Evolutionary conservation across 1,140 invertebrate genomes (phyloP).

Genomic region (Sogatella furcifera): DNA sequence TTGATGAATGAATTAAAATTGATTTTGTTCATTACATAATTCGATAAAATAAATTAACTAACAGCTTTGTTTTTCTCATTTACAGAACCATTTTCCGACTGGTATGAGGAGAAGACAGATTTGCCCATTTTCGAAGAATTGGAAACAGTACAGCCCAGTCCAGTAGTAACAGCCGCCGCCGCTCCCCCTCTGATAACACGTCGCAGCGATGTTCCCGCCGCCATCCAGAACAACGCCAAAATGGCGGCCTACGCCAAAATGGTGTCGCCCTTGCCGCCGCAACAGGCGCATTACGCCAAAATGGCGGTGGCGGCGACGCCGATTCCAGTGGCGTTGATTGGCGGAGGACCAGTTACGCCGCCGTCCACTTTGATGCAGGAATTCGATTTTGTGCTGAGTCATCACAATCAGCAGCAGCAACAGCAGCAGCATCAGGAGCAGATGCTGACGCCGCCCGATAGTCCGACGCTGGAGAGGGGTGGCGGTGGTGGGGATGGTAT

Average conservation of each 20-base stretch:
- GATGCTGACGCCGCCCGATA: slow-evolving; percentile 67
- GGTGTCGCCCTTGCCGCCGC: no score
- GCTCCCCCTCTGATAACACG: slow-evolving; percentile 24
- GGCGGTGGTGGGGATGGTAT: slow-evolving; percentile 28
- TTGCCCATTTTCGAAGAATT: slow-evolving; percentile 55
- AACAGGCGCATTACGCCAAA: neutral
- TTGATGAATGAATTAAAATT: no score
- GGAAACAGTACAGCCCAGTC: slow-evolving; percentile 34
- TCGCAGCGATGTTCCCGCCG: neutral
- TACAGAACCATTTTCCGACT: slow-evolving; percentile 55
- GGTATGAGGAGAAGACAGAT: slow-evolving; percentile 58
- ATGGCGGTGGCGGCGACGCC: neutral
- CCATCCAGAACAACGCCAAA: no score
- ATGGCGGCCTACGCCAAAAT: neutral
- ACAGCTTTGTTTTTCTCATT: slow-evolving; percentile 26
- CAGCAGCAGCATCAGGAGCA: slow-evolving; percentile 12
- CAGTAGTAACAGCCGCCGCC: slow-evolving; percentile 27
- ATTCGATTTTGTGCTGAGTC: slow-evolving; percentile 18
- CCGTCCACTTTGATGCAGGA: slow-evolving; percentile 10
- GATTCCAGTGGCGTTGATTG: neutral
- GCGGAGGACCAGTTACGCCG: neutral
- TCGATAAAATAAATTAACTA: no score
- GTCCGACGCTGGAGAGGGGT: slow-evolving; percentile 41
- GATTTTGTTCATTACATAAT: no score
- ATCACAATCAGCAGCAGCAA: slow-evolving; percentile 9